These are phyloP conservation scores for Vollenhovia emeryi DNA, from an alignment of 1,140 invertebrate genomes.

Conservation along the genomic window DNA sequence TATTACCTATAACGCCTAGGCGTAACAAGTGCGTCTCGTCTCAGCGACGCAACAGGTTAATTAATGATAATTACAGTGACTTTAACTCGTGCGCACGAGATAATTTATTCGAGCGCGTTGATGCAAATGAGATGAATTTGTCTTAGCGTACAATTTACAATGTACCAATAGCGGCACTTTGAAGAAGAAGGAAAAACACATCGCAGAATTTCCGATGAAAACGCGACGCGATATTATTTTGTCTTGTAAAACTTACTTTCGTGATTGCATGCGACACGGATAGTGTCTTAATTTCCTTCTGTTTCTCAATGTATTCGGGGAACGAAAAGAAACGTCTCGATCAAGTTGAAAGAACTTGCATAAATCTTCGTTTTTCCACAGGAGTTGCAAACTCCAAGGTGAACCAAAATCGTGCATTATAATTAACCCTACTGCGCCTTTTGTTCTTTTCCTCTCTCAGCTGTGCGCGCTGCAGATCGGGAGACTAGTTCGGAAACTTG, in stretches of 20 bases:
- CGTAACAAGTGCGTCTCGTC: not conserved
- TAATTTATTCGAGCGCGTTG: not conserved
- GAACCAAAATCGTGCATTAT: not conserved
- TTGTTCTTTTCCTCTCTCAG: conserved; percentile 84
- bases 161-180: not conserved
- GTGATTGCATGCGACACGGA: not conserved
- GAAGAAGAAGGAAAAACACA: not conserved
- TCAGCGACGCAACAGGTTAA: not conserved
- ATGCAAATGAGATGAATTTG: not conserved
- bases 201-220: not conserved
- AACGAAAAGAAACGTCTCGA: not conserved
- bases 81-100: not conserved
- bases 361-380: not conserved
- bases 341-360: not conserved
- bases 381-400: not conserved
- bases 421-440: not conserved
- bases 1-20: not conserved
- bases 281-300: not conserved
- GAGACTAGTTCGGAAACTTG: conserved; percentile 3
- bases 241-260: not conserved
- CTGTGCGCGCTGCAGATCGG: not conserved
- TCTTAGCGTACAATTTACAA: not conserved
- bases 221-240: not conserved
- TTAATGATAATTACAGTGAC: conserved; percentile 29
- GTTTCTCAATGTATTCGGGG: not conserved